A percentile compares a stretch with the other conserved stretches of the same genome.
phyloP scores from a whole-genome alignment of 2,113 vertebrate genomes.

The Python bivittatus region DNA sequence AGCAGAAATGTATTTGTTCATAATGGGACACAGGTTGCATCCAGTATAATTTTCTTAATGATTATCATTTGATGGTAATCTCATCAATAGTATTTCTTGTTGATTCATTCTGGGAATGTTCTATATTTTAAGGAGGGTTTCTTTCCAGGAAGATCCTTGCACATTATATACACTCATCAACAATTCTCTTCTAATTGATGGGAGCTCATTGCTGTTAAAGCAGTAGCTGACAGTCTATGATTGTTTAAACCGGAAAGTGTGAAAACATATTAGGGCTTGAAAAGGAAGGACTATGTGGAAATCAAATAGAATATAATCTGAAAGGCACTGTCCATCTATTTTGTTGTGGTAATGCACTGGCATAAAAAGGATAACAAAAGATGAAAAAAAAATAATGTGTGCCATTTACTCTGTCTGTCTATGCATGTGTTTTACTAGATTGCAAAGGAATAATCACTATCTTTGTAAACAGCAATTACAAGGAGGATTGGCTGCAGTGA shows the following conservation, averaged over 20 bases:
- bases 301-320: neutral
- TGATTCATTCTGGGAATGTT: slow-evolving; percentile 47
- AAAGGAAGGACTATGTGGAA: slow-evolving; percentile 27
- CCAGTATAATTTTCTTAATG: slow-evolving; percentile 54
- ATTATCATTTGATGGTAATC: slow-evolving; percentile 48
- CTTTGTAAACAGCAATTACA: slow-evolving; percentile 59
- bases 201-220: slow-evolving; percentile 41
- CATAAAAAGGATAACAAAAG: slow-evolving; percentile 25
- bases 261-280: slow-evolving; percentile 23
- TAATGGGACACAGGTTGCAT: neutral
- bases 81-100: slow-evolving; percentile 48
- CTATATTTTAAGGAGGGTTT: slow-evolving; percentile 21
- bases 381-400: slow-evolving; percentile 40
- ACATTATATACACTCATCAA: slow-evolving; percentile 42
- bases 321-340: neutral
- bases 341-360: neutral
- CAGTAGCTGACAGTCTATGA: slow-evolving; percentile 44
- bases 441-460: slow-evolving; percentile 51
- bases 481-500: slow-evolving; percentile 46
- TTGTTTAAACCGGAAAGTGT: slow-evolving; percentile 36
- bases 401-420: slow-evolving; percentile 29
- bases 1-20: slow-evolving; percentile 1
- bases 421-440: slow-evolving; percentile 24
- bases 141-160: slow-evolving; percentile 20
- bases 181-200: slow-evolving; percentile 35